Base-by-base conservation (phyloP, 1,140 invertebrate genomes). In the Papilio polyxenes region DNA sequence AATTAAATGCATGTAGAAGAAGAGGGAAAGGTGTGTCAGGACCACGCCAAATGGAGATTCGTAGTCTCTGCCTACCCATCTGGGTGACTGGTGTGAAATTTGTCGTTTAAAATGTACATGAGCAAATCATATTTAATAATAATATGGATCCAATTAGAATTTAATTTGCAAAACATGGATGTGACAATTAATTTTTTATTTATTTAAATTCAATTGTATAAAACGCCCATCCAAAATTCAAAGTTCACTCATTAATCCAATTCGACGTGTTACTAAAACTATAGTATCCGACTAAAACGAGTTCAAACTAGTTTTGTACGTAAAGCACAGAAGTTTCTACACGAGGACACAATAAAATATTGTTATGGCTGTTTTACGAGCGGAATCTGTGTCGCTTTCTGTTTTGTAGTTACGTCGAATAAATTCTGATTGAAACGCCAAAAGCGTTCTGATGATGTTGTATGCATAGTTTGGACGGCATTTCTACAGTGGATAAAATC, bases 311-410 rank as follows among this genome's bases (percentile, higher is more conserved):
- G 53, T n/a, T 84, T 49, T 82, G 82, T 83, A 85, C 80, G 82
- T 65, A 83, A 86, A 88, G 84, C 88, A 87, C 65, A 76, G 87
- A 91, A 91, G 84, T 89, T 89, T 88, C 82, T 88, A 85, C 84
- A 81, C 76, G 85, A 82, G 84, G 77, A 83, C 69, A 86, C 81
- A 87, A 90, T 90, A 89, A 90, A 90, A 88, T 83, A 87, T 80
- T 83, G 86, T 90, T 90, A 91, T 88, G 84, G 86, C 87, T 87
- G 85, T 89, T 89, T 90, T 88, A 87, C 84, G 86, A 86, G 83
- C 40, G 48, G 85, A 87, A 89, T 89, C 86, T 89, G 83, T 82
- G 82, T 86, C 65, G 65, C 31, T 72, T 72, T 37, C 65, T 72
- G 65, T 72, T 72, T 72, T 15, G 65, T 69, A 20, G 62, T 72